phyloP scores from a whole-genome alignment of 2,113 vertebrate genomes.

The Lagenorhynchus albirostris region DNA sequence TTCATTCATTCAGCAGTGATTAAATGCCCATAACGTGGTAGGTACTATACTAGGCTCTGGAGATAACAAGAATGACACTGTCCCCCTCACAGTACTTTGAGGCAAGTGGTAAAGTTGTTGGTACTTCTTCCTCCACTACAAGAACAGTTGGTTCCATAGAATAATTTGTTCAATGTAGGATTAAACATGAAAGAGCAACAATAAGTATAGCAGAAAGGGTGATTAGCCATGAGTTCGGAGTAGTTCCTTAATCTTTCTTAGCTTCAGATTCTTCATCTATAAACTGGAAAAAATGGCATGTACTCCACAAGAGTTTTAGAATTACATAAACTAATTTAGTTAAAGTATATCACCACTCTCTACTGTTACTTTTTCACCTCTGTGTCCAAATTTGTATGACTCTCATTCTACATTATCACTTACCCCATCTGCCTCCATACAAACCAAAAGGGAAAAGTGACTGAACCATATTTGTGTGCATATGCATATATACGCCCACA shows the following conservation, averaged over 20 bases:
- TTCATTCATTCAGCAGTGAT: not conserved
- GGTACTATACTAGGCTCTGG: not conserved
- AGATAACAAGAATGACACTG: not conserved
- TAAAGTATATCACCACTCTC: not conserved
- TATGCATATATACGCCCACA: not conserved
- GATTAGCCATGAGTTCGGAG: not conserved
- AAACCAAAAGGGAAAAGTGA: not conserved
- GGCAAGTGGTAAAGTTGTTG: constrained; percentile 1
- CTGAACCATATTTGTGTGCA: not conserved
- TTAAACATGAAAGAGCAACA: not conserved
- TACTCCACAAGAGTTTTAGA: not conserved
- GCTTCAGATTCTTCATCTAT: constrained; percentile 12
- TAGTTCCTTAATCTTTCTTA: not conserved
- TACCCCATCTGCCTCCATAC: not conserved
- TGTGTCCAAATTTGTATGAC: not conserved
- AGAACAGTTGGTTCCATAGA: not conserved
- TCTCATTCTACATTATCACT: not conserved
- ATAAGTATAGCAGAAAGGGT: not conserved
- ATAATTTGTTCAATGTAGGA: not conserved
- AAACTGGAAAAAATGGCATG: not conserved
- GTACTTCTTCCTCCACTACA: not conserved
- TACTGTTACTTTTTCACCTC: not conserved
- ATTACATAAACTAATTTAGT: not conserved
- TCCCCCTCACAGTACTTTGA: not conserved
- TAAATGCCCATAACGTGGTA: not conserved